phyloP scores from a whole-genome alignment of 2,113 vertebrate species.

The Mionectes macconnelli region DNA sequence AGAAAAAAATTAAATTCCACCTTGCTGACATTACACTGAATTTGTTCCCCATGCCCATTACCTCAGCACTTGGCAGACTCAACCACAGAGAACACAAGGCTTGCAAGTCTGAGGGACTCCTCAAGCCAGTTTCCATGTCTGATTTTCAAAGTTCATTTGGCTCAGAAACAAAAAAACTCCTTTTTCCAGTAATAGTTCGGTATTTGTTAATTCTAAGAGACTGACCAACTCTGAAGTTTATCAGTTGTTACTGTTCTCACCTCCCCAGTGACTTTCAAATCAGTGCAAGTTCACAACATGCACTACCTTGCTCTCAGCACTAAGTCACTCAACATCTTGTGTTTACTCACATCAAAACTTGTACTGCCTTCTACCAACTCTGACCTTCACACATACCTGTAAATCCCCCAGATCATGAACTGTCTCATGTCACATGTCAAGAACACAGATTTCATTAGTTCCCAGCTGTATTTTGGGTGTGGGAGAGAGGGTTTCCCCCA shows the following conservation, averaged over 20 bases:
- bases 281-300: not conserved
- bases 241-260: not conserved
- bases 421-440: not conserved
- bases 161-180: not conserved
- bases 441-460: not conserved
- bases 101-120: not conserved
- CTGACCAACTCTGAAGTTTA: not conserved
- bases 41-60: not conserved
- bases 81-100: not conserved
- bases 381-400: not conserved
- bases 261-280: not conserved
- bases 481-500: not conserved
- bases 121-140: not conserved
- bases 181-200: not conserved
- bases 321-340: not conserved
- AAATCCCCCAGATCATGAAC: not conserved
- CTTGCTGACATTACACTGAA: not conserved
- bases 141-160: not conserved
- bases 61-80: not conserved
- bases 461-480: not conserved
- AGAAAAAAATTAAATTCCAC: not conserved
- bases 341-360: not conserved
- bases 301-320: not conserved
- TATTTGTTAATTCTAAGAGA: not conserved
- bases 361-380: not conserved